phyloP scores from a whole-genome alignment of 2,888 invertebrate species.

The Chrysolina oricalcia region DNA sequence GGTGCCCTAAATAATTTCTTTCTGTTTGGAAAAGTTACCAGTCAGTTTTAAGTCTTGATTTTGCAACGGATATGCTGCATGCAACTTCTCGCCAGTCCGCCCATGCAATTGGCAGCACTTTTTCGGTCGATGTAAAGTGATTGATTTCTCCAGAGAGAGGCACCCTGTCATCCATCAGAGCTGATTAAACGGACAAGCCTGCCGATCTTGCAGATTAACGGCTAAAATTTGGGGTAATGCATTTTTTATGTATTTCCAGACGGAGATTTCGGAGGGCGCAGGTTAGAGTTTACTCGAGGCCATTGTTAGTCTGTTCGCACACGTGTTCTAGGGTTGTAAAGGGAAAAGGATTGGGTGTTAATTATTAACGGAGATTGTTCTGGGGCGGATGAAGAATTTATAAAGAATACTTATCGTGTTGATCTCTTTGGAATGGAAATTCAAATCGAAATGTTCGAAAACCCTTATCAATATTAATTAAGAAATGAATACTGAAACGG shows the following conservation, averaged over 20 bases:
- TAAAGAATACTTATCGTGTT: not conserved
- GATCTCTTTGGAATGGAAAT: not conserved
- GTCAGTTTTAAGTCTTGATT: too few relatives aligned
- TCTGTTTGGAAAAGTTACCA: too few relatives aligned
- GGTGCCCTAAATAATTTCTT: too few relatives aligned
- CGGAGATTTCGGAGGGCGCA: not conserved
- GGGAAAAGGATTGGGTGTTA: slow-evolving; percentile 22
- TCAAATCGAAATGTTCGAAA: not conserved
- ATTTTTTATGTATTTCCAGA: slow-evolving; percentile 65
- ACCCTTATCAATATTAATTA: too few relatives aligned
- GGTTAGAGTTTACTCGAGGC: slow-evolving; percentile 10
- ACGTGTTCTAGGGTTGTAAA: not conserved
- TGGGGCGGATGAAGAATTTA: not conserved
- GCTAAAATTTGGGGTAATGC: slow-evolving; percentile 68
- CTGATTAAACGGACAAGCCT: slow-evolving; percentile 68
- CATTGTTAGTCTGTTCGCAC: slow-evolving; percentile 4
- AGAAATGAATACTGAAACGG: too few relatives aligned
- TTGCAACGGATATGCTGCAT: too few relatives aligned
- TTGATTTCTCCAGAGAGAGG: slow-evolving; percentile 69
- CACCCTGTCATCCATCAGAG: slow-evolving; percentile 69
- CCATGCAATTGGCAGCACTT: slow-evolving; percentile 67
- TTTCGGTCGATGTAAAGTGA: slow-evolving; percentile 67
- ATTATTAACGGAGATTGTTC: slow-evolving; percentile 18
- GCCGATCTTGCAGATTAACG: slow-evolving; percentile 66
- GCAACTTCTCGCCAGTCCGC: slow-evolving; percentile 44